These are phyloP conservation scores for Desmodus rotundus DNA, from an alignment of 2,113 vertebrate genomes.

Conservation along the genomic window DNA sequence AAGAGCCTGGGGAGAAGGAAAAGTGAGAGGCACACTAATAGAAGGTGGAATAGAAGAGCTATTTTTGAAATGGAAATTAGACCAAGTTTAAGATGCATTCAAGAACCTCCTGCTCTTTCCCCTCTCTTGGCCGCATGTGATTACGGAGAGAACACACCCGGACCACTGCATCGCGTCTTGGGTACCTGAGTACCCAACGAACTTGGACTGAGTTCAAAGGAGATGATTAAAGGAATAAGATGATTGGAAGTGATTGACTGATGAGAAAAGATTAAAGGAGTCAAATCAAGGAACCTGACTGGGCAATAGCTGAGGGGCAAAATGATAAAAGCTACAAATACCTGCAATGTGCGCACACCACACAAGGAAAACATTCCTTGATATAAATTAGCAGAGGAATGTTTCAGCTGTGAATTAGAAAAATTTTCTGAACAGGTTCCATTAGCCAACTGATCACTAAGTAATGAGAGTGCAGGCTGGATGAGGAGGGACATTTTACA, in stretches of 20 bases:
- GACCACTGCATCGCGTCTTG: background rate
- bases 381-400: constrained; percentile 22
- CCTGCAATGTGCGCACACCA: background rate
- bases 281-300: constrained; percentile 15
- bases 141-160: background rate
- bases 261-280: constrained; percentile 64
- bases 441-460: constrained; percentile 31
- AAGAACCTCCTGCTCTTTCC: background rate
- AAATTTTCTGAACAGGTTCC: constrained; percentile 41
- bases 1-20: background rate
- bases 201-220: constrained; percentile 65
- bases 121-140: background rate
- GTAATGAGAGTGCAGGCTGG: background rate
- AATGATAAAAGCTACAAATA: constrained; percentile 60
- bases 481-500: background rate
- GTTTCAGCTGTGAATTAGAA: background rate
- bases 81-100: background rate
- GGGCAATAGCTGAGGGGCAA: constrained; percentile 47
- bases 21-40: background rate
- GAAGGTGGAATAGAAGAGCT: background rate
- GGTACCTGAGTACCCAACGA: constrained; percentile 19
- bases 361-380: background rate
- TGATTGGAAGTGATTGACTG: constrained; percentile 52
- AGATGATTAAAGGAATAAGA: constrained; percentile 57
- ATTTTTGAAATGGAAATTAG: constrained; percentile 25